Evolutionary conservation across 2,888 invertebrate species (phyloP), one percentile per base, ranked within the genome.

Genomic region (Zootermopsis nevadensis): DNA sequence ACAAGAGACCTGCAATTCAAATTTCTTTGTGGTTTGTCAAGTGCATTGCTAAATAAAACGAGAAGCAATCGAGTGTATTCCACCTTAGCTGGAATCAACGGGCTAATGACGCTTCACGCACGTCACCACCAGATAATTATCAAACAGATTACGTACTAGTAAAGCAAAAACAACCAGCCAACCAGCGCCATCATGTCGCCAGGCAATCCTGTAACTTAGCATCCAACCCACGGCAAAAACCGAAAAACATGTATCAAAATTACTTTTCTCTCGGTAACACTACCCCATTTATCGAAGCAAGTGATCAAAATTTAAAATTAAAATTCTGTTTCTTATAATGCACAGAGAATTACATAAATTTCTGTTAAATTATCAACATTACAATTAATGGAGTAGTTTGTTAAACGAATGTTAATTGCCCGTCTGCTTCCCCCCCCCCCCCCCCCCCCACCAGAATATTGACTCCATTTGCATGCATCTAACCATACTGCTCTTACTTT

Each of bases 401-500:
- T n/a, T n/a, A n/a, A n/a, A n/a, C n/a, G n/a, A n/a, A n/a, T n/a
- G n/a, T n/a, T n/a, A n/a, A n/a, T n/a, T n/a, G n/a, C n/a, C n/a
- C n/a, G n/a, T n/a, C n/a, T n/a, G n/a, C n/a, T n/a, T n/a, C n/a
- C n/a, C n/a, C n/a, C n/a, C n/a, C n/a, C n/a, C n/a, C n/a, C n/a
- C n/a, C n/a, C n/a, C n/a, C 15, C 42, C 15, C 42, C 42, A 42
- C 42, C 7, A 48, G 19, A 48, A 48, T 15, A 24, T 76, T 35
- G 7, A 2, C 10, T 74, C 8, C 38, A 27, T 55, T 55, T 35
- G 48, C 19, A 79, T 53, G 30, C 22, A 30, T 15, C 1, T 72
- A 38, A 33, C 19, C 30, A 82, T 38, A 15, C 7, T 31, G 10
- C 38, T 86, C 90, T 89, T 90, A 94, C 95, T 92, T 91, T 97